Evolutionary conservation across 2,113 vertebrate species (phyloP).

Genomic region (Ailurus styani): DNA sequence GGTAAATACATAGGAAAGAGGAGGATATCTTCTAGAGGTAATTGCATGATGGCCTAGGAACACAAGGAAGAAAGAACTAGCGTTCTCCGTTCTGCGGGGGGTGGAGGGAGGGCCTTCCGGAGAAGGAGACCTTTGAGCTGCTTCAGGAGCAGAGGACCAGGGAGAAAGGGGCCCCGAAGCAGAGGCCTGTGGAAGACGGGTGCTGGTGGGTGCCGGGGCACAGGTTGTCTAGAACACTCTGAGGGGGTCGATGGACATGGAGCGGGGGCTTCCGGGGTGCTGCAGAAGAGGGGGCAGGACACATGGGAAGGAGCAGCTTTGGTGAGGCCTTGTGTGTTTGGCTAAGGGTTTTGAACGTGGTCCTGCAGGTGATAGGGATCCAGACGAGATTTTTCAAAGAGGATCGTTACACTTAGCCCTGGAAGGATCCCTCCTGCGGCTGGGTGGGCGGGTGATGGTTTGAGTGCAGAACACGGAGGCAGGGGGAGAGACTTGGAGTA

Average conservation of each 20-base stretch:
- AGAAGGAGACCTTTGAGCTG: not conserved
- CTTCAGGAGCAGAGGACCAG: not conserved
- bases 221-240: not conserved
- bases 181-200: not conserved
- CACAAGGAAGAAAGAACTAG: not conserved
- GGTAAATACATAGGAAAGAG: not conserved
- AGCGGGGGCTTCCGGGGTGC: not conserved
- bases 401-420: no score
- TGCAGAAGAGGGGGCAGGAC: not conserved
- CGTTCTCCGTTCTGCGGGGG: rapidly evolving
- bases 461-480: not conserved
- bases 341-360: not conserved
- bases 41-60: not conserved
- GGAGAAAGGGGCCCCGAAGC: not conserved
- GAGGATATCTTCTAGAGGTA: not conserved
- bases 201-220: not conserved
- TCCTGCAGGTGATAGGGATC: not conserved
- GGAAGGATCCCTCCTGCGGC: not conserved
- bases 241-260: not conserved
- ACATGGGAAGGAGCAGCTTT: not conserved
- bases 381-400: not conserved
- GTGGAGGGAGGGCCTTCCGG: not conserved
- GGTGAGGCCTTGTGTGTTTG: not conserved
- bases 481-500: not conserved
- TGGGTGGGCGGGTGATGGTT: not conserved